Conservation (phyloP, 2,113 vertebrate genomes). For the Eolophus roseicapilla region DNA sequence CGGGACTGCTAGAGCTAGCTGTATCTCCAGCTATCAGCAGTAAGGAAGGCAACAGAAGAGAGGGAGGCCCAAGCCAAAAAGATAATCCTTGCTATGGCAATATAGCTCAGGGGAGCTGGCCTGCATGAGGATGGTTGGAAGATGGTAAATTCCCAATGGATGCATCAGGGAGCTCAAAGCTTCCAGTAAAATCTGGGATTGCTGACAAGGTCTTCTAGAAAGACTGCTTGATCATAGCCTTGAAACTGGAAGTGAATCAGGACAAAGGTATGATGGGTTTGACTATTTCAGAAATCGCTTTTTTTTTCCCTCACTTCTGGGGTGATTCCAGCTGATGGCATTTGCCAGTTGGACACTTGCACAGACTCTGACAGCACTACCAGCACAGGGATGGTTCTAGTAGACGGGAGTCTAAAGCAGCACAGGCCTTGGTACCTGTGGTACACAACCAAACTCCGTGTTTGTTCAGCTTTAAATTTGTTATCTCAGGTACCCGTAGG, state of each 20-base stretch:
- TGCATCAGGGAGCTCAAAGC: neutral
- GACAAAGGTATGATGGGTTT: neutral
- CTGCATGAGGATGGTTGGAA: neutral
- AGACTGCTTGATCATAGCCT: neutral
- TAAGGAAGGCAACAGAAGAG: neutral
- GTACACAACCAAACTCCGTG: neutral
- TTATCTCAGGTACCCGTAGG: neutral
- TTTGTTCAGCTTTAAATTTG: neutral
- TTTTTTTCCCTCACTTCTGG: neutral
- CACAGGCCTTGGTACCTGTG: neutral
- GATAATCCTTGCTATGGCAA: neutral
- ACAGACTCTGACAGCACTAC: neutral
- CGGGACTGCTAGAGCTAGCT: neutral
- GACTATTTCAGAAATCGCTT: neutral
- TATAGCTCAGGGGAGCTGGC: neutral
- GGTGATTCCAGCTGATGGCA: neutral
- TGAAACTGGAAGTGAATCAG: neutral
- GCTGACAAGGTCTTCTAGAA: neutral
- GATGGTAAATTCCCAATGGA: neutral
- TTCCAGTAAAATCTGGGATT: neutral
- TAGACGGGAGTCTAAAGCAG: neutral
- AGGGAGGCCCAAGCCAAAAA: neutral
- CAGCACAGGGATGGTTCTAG: too few species aligned
- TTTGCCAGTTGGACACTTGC: neutral
- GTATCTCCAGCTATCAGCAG: neutral